phyloP scores from a whole-genome alignment of 2,113 vertebrate genomes.

The Perca flavescens region DNA sequence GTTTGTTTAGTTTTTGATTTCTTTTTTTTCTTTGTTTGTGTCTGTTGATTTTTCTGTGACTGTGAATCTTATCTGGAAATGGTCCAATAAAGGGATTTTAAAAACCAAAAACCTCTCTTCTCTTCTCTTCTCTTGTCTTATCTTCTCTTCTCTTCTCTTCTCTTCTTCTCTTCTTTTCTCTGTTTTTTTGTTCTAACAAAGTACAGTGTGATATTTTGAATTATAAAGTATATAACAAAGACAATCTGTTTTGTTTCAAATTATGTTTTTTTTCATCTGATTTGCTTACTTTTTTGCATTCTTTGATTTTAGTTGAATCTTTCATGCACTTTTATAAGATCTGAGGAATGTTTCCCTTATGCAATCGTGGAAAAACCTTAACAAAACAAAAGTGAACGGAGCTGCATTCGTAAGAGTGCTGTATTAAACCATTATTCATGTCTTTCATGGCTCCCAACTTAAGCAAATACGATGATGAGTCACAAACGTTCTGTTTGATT shows the following conservation, averaged over 20 bases:
- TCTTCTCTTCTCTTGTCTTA: no score
- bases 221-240: background rate
- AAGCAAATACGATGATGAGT: constrained; percentile 37
- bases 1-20: no score
- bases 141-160: no score
- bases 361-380: background rate
- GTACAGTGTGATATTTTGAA: background rate
- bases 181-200: background rate
- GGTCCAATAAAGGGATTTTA: no score
- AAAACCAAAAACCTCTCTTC: no score
- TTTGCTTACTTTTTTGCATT: background rate
- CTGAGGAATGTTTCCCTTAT: background rate
- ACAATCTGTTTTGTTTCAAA: background rate
- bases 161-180: no score
- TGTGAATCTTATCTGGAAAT: no score
- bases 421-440: constrained; percentile 43
- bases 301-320: background rate
- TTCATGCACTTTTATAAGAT: background rate
- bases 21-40: no score
- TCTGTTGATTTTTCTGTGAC: no score
- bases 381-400: background rate
- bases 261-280: no score
- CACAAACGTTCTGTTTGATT: constrained; percentile 46
- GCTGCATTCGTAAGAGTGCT: constrained; percentile 35
- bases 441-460: background rate